Evolutionary conservation across 2,113 vertebrate genomes (phyloP), one percentile per base, ranked within the genome.

Genomic region (Athene noctua): DNA sequence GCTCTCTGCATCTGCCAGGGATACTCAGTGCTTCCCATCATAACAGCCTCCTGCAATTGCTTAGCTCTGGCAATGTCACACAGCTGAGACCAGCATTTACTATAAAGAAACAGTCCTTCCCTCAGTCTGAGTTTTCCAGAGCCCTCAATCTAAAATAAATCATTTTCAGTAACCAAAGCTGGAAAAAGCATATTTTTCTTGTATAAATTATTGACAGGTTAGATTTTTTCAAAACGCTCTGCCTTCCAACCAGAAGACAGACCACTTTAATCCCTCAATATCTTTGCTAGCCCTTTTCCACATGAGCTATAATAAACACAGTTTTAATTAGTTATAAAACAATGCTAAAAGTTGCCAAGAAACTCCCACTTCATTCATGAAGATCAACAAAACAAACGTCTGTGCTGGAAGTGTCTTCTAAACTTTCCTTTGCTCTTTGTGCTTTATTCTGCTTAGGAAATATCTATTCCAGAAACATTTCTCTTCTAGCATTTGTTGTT

Each of bases 381-480:
- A 71, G 18, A 80, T 52, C 26, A 58, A 70, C 42, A 62, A 68
- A 49, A 80, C 11, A 34, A 80, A n/a, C 9, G 2, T 18, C 29
- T 65, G 16, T n/a, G 21, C 26, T 52, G 40, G 8, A 86, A 36
- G 5, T 11, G 4, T 58, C 57, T 75, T 86, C 38, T 51, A 42
- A 67, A 75, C 15, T 65, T 59, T 42, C 42, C 32, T 72, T 29
- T 61, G 14, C 27, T 30, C 34, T 52, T 80, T 55, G 14, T 25
- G 70, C 40, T 85, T 61, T 44, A 80, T 82, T 95, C 38, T 67
- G 32, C 44, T 72, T 32, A 75, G n/a, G 74, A 86, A 62, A 92
- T 57, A 66, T 2, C 21, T 17, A 62, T 62, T 67, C 27, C 36
- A 44, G 20, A 81, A 54, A 58, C 30, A n/a, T 15, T 52, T 20